These are phyloP conservation scores for Eulemur mongoz DNA, from an alignment of 2,797 vertebrate genomes.

Conservation along the genomic window DNA sequence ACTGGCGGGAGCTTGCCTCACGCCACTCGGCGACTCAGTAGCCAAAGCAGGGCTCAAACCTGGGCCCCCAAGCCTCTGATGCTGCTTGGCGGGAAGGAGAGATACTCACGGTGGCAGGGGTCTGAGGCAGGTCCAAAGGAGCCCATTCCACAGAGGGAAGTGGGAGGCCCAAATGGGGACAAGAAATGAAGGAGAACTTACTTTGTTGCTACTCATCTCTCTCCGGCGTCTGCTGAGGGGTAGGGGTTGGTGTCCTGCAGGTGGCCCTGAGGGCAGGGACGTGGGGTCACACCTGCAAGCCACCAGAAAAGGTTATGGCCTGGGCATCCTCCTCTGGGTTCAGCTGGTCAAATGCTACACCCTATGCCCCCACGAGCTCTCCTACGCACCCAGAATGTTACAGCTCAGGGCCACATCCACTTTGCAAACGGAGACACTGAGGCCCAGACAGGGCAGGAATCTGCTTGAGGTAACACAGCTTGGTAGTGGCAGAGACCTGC, in stretches of 20 bases:
- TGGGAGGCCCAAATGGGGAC: background rate
- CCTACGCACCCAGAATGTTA: background rate
- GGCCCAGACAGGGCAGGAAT: background rate
- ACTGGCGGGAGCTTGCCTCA: background rate
- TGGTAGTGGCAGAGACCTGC: background rate
- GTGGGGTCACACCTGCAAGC: constrained; percentile 80
- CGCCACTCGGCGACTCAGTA: background rate
- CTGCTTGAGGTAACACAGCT: background rate
- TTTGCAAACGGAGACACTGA: background rate
- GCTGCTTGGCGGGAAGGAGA: background rate
- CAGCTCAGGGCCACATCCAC: background rate
- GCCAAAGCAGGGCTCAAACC: background rate
- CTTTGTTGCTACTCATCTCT: constrained; percentile 86
- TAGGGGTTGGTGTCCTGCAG: constrained; percentile 25
- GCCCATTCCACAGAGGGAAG: background rate
- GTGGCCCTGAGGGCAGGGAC: constrained; percentile 52
- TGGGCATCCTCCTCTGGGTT: background rate
- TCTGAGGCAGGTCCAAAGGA: background rate
- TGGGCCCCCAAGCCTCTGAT: background rate
- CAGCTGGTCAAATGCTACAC: background rate
- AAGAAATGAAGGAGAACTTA: constrained; percentile 67
- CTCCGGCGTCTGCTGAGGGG: constrained; percentile 57
- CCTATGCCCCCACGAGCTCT: background rate
- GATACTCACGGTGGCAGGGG: background rate
- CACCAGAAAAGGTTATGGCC: constrained; percentile 40